phyloP scores from a whole-genome alignment of 2,113 vertebrate species.

The Dicentrarchus labrax region DNA sequence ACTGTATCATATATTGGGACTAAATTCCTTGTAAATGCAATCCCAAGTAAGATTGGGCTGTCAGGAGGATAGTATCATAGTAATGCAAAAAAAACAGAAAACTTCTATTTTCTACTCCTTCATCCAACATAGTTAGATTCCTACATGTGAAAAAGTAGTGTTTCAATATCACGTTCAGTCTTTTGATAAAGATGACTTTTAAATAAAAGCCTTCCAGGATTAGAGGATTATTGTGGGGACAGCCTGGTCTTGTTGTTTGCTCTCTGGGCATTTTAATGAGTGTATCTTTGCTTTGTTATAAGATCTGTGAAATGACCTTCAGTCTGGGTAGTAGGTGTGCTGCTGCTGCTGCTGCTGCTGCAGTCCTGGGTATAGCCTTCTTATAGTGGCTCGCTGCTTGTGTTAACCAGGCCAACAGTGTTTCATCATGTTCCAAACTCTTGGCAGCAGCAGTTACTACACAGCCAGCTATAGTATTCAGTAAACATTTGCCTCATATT shows the following conservation, averaged over 20 bases:
- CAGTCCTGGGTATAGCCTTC: not conserved
- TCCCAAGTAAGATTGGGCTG: not conserved
- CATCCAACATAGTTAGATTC: not conserved
- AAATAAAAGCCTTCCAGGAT: not conserved
- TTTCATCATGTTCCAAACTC: slow-evolving; percentile 5
- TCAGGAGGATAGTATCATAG: no score
- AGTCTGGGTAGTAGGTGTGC: not conserved
- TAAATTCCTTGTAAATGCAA: not conserved
- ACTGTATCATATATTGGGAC: not conserved
- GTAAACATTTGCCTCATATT: not conserved
- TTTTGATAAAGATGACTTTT: not conserved
- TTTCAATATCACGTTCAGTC: not conserved
- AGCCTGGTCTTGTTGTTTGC: slow-evolving; percentile 21
- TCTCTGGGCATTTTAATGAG: slow-evolving; percentile 23
- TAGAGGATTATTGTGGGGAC: not conserved
- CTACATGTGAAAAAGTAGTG: not conserved
- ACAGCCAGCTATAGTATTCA: slow-evolving; percentile 3
- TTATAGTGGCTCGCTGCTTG: not conserved
- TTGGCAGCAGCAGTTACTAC: slow-evolving; percentile 5
- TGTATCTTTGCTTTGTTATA: slow-evolving; percentile 19
- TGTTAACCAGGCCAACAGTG: slow-evolving; percentile 30
- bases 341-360: not conserved
- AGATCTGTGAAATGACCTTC: slow-evolving; percentile 34
- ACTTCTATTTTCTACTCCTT: not conserved
- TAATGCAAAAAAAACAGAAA: no score